These are phyloP conservation scores for Pyxicephalus adspersus DNA, from an alignment of 2,113 vertebrate species.

Conservation along the genomic window DNA sequence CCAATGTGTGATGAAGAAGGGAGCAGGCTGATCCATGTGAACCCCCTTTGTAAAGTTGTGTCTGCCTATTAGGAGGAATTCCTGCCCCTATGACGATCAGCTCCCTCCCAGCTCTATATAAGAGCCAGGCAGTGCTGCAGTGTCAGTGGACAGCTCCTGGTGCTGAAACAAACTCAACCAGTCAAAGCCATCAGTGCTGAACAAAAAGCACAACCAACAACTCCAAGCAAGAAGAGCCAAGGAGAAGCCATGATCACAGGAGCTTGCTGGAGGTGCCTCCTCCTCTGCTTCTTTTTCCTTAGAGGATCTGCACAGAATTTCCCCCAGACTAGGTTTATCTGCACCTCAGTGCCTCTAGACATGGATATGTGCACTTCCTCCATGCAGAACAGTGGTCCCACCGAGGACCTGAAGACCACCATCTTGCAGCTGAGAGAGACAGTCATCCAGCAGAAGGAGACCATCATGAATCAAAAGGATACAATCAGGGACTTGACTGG, in stretches of 20 bases:
- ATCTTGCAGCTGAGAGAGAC: slow-evolving; percentile 94
- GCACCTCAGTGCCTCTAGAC: slow-evolving; percentile 96
- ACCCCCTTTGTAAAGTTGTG: neutral
- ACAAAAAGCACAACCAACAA: slow-evolving; percentile 58
- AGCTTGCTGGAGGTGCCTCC: slow-evolving; percentile 61
- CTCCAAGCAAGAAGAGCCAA: neutral
- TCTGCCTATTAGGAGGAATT: slow-evolving; percentile 65
- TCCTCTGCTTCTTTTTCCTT: slow-evolving; percentile 68
- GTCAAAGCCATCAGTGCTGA: slow-evolving; percentile 67
- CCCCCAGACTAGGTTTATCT: slow-evolving; percentile 92
- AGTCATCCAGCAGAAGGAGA: slow-evolving; percentile 95
- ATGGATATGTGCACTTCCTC: slow-evolving; percentile 91
- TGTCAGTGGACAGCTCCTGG: slow-evolving; percentile 35
- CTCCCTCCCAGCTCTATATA: slow-evolving; percentile 45
- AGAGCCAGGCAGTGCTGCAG: slow-evolving; percentile 26
- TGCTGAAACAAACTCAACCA: slow-evolving; percentile 42
- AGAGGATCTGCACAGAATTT: slow-evolving; percentile 78
- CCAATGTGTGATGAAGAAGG: no score
- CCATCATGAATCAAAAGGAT: slow-evolving; percentile 93
- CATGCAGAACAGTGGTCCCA: slow-evolving; percentile 84
- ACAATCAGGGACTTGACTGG: slow-evolving; percentile 93
- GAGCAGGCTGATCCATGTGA: no score
- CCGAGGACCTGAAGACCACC: slow-evolving; percentile 88
- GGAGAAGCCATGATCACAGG: slow-evolving; percentile 44
- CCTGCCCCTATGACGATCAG: slow-evolving; percentile 56